Base-by-base conservation (phyloP, 2,888 invertebrate species). In the Tenodera sinensis region DNA sequence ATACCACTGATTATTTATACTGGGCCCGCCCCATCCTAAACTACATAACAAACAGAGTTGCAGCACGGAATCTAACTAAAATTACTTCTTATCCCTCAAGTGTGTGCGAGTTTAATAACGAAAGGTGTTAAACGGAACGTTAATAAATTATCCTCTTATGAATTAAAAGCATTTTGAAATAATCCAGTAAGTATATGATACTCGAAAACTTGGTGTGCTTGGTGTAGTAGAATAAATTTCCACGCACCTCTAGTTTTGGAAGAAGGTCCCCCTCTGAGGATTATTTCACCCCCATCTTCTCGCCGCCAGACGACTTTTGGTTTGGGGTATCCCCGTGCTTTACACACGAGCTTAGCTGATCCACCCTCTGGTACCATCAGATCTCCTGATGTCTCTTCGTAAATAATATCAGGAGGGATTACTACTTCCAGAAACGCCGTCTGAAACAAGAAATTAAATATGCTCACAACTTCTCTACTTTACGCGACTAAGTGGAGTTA, bases 311-410 rank as follows among this genome's bases (percentile, higher is more conserved):
- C 95, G 91, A 98, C 97, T 92, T 96, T 96, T 0, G 98, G 98
- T 91, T 96, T 96, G 15, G 98, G 98, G 92, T 96, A 97, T 7
- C 98, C 98, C 90, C 97, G 95, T 1, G 98, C 97, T 93, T 97
- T 97, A 93, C 98, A 98, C 90, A 97, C 96, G 91, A 98, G 94
- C 93, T 97, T 98, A 0, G 97, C 97, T 9, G 97, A 96, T 83
- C 98, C 97, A 88, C 98, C 98, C 94, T 98, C 98, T n/a, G 97
- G 97, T 89, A 98, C 98, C 97, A 98, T 98, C 95, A 98, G 96
- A 93, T 98, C 98, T 25, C 98, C 98, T 88, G 98, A 97, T 15
- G 98, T 98, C 93, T 98, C 98, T 92, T 98, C 98, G 92, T 97
- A 97, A 92, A 97, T 95, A 91, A 98, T 97, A 92, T 98, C 98